These are phyloP conservation scores for Rhagonycha fulva DNA, from an alignment of 2,888 invertebrate genomes.

Conservation along the genomic window DNA sequence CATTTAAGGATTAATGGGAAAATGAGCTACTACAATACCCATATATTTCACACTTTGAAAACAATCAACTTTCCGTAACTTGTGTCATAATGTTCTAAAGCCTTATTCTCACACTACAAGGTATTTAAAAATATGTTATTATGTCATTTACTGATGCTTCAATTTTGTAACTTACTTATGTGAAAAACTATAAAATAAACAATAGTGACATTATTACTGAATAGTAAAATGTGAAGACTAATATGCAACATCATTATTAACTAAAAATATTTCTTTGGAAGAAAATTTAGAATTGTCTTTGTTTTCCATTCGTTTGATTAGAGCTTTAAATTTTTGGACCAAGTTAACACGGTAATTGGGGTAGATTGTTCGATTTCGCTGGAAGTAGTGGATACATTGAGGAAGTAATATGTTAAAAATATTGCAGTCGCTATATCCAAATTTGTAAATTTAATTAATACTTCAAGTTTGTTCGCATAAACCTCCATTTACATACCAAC, in stretches of 20 bases:
- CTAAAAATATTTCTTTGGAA: too few species aligned
- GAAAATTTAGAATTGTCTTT: too few species aligned
- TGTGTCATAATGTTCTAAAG: conserved; percentile 26
- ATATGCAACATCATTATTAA: neutral
- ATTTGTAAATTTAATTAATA: neutral
- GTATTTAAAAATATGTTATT: conserved; percentile 17
- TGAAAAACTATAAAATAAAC: conserved; percentile 1
- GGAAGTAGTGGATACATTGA: too few species aligned
- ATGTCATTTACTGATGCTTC: conserved; percentile 19
- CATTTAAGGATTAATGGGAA: conserved; percentile 21
- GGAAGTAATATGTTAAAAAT: too few species aligned
- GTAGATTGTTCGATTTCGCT: too few species aligned
- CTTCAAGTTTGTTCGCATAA: neutral
- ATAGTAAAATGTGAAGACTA: neutral
- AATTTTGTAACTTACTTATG: conserved; percentile 15
- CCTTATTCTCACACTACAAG: conserved; percentile 25
- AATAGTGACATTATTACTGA: neutral
- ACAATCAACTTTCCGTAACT: conserved; percentile 29
- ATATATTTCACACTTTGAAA: conserved; percentile 11
- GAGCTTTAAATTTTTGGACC: too few species aligned
- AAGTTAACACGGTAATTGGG: too few species aligned
- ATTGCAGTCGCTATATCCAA: too few species aligned
- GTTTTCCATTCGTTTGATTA: too few species aligned
- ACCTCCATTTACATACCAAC: neutral
- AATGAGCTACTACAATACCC: conserved; percentile 11